A percentile compares a stretch with the other conserved stretches of the same genome.
phyloP scores from a whole-genome alignment of 2,888 invertebrate species.

The Polyommatus icarus region DNA sequence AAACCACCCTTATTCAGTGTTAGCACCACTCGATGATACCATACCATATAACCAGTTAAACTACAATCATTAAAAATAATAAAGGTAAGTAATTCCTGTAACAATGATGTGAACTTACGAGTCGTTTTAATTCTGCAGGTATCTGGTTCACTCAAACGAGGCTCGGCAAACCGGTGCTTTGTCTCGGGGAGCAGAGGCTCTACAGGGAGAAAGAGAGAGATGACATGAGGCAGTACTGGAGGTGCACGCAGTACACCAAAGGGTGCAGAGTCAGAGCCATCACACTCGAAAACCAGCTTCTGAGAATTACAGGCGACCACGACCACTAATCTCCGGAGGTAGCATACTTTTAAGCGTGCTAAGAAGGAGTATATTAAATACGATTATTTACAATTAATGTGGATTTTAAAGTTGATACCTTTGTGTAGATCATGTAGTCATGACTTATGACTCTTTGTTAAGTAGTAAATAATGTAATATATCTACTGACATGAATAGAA shows the following conservation, averaged over 20 bases:
- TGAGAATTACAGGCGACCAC: conserved; percentile 60
- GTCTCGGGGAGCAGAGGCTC: conserved; percentile 15
- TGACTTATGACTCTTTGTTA: neutral
- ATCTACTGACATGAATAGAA: neutral
- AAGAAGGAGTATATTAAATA: neutral
- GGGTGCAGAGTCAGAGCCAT: conserved; percentile 48
- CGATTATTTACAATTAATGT: neutral
- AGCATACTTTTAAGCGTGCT: neutral
- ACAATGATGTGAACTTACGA: too few species aligned
- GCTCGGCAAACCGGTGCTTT: conserved; percentile 18
- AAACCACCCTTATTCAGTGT: neutral
- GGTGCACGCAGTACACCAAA: conserved; percentile 47
- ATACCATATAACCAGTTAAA: neutral
- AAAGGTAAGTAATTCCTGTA: neutral
- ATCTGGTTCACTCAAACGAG: conserved; percentile 14
- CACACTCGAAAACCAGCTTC: conserved; percentile 44
- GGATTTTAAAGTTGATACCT: neutral
- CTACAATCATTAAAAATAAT: neutral
- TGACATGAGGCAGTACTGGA: conserved; percentile 39
- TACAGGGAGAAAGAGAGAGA: conserved; percentile 17
- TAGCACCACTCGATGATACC: neutral
- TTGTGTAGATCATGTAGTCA: neutral
- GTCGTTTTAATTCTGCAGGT: conserved; percentile 5
- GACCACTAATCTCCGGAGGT: conserved; percentile 47
- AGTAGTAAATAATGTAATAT: neutral